Evolutionary conservation across 1,140 invertebrate genomes (phyloP).

Genomic region (Psilanteris sp.): DNA sequence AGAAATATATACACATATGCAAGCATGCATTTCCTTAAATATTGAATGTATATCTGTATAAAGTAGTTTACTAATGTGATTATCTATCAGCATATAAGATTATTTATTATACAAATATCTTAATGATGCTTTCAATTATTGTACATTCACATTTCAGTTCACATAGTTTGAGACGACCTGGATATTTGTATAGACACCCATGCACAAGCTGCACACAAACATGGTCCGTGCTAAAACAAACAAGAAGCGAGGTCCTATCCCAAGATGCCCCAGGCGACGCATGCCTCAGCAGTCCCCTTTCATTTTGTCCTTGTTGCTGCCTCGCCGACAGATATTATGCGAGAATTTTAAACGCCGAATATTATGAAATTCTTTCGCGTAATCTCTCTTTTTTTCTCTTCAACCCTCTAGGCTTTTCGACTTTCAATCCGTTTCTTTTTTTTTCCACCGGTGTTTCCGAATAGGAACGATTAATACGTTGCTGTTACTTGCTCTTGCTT

Average conservation of each 20-base stretch:
- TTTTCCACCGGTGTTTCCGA: slow-evolving; percentile 56
- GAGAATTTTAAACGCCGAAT: slow-evolving; percentile 77
- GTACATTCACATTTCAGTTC: slow-evolving; percentile 35
- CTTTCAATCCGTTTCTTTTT: slow-evolving; percentile 58
- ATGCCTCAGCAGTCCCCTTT: slow-evolving; percentile 69
- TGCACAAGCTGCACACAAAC: slow-evolving; percentile 48
- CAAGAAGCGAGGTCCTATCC: slow-evolving; percentile 75
- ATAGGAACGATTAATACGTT: slow-evolving; percentile 71
- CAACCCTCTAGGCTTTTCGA: slow-evolving; percentile 58
- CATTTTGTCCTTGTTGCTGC: slow-evolving; percentile 65
- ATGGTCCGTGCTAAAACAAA: slow-evolving; percentile 71
- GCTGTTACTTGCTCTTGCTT: slow-evolving; percentile 61
- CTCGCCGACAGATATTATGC: slow-evolving; percentile 69
- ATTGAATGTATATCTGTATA: no score
- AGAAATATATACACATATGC: no score
- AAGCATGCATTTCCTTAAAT: no score
- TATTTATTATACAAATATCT: slow-evolving; percentile 22
- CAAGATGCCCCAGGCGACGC: slow-evolving; percentile 73
- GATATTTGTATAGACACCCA: slow-evolving; percentile 32
- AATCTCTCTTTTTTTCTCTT: slow-evolving; percentile 58
- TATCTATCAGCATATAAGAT: slow-evolving; percentile 15
- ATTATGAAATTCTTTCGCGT: slow-evolving; percentile 76
- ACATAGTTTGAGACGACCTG: slow-evolving; percentile 36
- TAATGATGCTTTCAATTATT: slow-evolving; percentile 20
- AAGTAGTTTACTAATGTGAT: slow-evolving; percentile 11